Evolutionary conservation across 2,797 vertebrate genomes (phyloP).

Genomic region (Falco concolor): DNA sequence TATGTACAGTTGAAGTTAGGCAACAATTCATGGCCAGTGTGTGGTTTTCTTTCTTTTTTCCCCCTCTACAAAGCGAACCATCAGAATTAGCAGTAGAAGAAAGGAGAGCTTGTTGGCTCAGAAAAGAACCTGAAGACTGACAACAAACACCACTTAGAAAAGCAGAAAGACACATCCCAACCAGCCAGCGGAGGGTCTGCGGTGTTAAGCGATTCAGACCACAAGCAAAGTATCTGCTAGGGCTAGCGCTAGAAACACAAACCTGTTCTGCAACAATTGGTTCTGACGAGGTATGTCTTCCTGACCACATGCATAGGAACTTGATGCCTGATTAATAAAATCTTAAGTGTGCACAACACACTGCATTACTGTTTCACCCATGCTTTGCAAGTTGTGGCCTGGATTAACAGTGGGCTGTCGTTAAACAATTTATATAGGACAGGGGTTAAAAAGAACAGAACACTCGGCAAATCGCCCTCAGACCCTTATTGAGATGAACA

Average conservation of each 20-base stretch:
- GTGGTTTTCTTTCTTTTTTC: conserved; percentile 8
- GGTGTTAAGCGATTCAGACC: neutral
- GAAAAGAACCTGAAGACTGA: neutral
- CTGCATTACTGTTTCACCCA: neutral
- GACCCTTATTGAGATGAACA: neutral
- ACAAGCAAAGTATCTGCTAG: neutral
- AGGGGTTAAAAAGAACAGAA: neutral
- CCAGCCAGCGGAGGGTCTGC: neutral
- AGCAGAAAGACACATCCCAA: neutral
- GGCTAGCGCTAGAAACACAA: neutral
- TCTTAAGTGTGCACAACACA: neutral
- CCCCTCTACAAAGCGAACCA: neutral
- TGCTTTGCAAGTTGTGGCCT: neutral
- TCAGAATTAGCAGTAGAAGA: conserved; percentile 39
- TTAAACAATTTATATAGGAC: neutral
- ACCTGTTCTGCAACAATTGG: neutral
- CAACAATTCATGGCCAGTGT: conserved; percentile 43
- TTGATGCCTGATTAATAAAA: neutral
- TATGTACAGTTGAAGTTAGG: neutral
- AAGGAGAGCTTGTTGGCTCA: neutral
- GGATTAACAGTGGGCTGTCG: neutral
- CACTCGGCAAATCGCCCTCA: neutral
- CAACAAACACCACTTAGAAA: neutral
- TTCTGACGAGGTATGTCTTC: neutral
- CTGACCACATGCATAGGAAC: neutral